A percentile compares a stretch with the other conserved stretches of the same genome.
These are phyloP conservation scores for Procapra przewalskii DNA, from an alignment of 2,113 vertebrate species.

Conservation along the genomic window DNA sequence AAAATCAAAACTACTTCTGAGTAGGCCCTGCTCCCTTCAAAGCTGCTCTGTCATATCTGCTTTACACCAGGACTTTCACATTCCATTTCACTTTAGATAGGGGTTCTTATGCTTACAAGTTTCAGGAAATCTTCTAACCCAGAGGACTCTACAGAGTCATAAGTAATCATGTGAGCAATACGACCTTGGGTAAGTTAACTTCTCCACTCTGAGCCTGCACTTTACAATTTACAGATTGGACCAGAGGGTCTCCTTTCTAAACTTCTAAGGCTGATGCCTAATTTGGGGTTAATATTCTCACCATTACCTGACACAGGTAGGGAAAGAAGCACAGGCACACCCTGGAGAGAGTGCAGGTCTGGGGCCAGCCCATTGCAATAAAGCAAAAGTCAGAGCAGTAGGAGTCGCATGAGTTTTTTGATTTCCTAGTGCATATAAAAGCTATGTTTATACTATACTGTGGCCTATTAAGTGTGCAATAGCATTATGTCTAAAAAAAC, in stretches of 20 bases:
- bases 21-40: neutral
- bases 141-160: slow-evolving; percentile 3
- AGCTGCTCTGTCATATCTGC: neutral
- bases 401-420: neutral
- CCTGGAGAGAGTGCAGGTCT: neutral
- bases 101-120: neutral
- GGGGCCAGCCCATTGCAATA: neutral
- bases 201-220: neutral
- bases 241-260: neutral
- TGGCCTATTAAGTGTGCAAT: neutral
- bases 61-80: neutral
- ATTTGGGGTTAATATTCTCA: slow-evolving; percentile 33
- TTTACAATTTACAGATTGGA: slow-evolving; percentile 5
- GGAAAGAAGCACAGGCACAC: neutral
- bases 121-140: slow-evolving; percentile 15
- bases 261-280: slow-evolving; percentile 14
- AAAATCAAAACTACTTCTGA: neutral
- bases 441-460: neutral
- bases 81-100: slow-evolving; percentile 42
- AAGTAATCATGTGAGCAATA: neutral
- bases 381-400: neutral
- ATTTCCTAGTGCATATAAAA: neutral
- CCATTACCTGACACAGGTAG: neutral
- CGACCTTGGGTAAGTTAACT: neutral
- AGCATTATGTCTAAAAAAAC: neutral